Base-by-base conservation (phyloP, 1,140 invertebrate genomes). In the Trialeurodes vaporariorum region DNA sequence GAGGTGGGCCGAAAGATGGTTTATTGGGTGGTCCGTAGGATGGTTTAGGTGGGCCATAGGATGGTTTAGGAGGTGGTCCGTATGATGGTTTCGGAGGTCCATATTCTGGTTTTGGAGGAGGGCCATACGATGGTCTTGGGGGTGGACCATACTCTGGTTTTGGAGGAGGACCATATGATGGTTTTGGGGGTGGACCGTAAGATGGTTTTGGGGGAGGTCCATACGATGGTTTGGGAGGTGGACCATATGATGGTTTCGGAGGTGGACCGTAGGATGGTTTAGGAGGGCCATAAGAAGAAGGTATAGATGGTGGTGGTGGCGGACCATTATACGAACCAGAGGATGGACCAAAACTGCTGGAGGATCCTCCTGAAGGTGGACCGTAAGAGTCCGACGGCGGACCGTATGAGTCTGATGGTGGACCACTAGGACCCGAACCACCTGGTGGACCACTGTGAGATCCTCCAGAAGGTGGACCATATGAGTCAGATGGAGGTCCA, bases 41-140 rank as follows among this genome's bases (percentile, higher is more conserved):
- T 27, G 72, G 69, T 67, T 76, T 82, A 61, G 82, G 82, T 59
- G 79, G 77, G 34, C 81, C 75, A 27, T 81, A 83, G 23, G 72
- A 68, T 2, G 75, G 70, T 71, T 83, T 78, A n/a, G 71, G 73
- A 2, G 72, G 68, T 69, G 72, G 75, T 0, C 75, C 76, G 60
- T 81, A 79, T 49, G 74, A 75, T 27, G 76, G 78, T 71, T 77
- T 78, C 0, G 76, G 76, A 0, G 75, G 74, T 17, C 77, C 71
- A 58, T 71, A 71, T 12, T 65, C 67, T 64, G 68, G 79, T 17
- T 74, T 74, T 68, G 77, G 79, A 0, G 77, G 79, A 0, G 79
- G 77, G 0, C 79, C 80, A 67, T 77, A 82, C 66, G 74, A 71
- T 1, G 74, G 70, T 63, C 72, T 73, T 11, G 79, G 74, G 0